Conservation (phyloP, 2,113 vertebrate genomes). For the Hippocampus comes region DNA sequence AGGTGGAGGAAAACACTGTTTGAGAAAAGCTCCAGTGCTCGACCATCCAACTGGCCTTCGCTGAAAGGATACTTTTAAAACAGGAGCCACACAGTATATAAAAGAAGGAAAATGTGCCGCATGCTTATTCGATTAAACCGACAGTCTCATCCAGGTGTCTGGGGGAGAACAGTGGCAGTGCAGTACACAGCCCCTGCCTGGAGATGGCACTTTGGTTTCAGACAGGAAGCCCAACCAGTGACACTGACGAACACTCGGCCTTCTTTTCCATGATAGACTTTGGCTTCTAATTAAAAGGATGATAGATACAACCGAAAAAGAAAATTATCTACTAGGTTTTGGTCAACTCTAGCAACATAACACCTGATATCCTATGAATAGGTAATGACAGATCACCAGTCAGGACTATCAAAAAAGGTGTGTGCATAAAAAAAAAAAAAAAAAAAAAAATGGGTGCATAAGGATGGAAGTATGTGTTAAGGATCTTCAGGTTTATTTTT, state of each 20-base stretch:
- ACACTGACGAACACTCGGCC: neutral
- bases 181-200: slow-evolving; percentile 54
- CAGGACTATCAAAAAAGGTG: neutral
- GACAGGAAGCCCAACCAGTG: slow-evolving; percentile 21
- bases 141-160: slow-evolving; percentile 39
- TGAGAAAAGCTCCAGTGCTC: slow-evolving; percentile 45
- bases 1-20: slow-evolving; percentile 24
- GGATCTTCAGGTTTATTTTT: too few species aligned
- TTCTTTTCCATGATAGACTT: neutral
- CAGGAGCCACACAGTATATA: slow-evolving; percentile 26
- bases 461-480: neutral
- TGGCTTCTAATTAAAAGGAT: neutral
- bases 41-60: slow-evolving; percentile 62
- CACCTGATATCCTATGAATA: neutral
- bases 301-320: neutral
- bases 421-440: neutral
- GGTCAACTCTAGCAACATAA: neutral
- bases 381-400: neutral
- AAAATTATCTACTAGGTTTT: neutral
- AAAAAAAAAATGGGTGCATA: neutral
- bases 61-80: slow-evolving; percentile 57
- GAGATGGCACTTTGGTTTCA: slow-evolving; percentile 79
- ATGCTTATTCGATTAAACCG: slow-evolving; percentile 42
- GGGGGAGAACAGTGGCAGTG: slow-evolving; percentile 25
- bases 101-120: slow-evolving; percentile 51